phyloP scores from a whole-genome alignment of 1,140 invertebrate genomes.

The Conus ventricosus region DNA sequence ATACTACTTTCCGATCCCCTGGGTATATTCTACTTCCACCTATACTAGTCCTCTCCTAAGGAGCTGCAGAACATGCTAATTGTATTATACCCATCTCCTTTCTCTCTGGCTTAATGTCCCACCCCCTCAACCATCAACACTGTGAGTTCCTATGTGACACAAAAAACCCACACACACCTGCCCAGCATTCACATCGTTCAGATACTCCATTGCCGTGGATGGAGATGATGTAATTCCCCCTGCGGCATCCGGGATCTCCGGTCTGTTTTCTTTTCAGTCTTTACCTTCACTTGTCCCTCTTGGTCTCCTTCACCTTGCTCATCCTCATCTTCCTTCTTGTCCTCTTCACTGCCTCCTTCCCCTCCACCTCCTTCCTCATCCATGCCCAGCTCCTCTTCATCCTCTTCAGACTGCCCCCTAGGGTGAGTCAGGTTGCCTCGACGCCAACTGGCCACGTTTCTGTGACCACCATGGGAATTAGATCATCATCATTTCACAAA shows the following conservation, averaged over 20 bases:
- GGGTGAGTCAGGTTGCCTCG: conserved; percentile 53
- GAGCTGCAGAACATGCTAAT: no score
- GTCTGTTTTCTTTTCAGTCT: background rate
- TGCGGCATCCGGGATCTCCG: background rate
- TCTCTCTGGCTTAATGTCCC: background rate
- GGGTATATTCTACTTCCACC: no score
- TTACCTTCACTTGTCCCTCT: background rate
- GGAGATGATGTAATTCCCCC: background rate
- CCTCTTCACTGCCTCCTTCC: conserved; percentile 26
- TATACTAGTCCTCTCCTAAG: no score
- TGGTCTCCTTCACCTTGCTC: background rate
- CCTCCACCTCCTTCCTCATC: conserved; percentile 35
- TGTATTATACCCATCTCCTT: no score
- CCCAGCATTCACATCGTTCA: conserved; percentile 11
- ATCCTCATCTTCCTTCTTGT: conserved; percentile 16
- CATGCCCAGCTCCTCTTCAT: conserved; percentile 23
- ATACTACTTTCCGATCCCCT: no score
- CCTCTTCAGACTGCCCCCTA: conserved; percentile 22
- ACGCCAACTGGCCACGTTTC: conserved; percentile 41
- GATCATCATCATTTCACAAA: no score
- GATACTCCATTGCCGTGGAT: background rate
- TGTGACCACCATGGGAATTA: background rate
- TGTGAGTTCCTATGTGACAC: background rate
- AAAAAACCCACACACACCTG: background rate
- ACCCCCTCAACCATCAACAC: no score